phyloP scores from a whole-genome alignment of 2,888 invertebrate genomes.

The Neuroscelio doddi region DNA sequence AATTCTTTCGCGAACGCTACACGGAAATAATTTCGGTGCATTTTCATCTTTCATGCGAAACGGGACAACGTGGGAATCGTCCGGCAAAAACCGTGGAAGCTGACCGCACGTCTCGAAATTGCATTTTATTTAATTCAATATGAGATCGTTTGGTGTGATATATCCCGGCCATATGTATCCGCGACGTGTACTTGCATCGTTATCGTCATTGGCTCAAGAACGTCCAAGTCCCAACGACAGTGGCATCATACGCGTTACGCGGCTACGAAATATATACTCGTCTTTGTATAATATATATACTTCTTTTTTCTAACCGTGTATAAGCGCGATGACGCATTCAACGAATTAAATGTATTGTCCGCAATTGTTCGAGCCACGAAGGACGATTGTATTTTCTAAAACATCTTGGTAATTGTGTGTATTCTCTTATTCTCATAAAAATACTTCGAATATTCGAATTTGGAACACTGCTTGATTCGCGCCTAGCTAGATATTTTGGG shows the following conservation, averaged over 20 bases:
- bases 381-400: conserved; percentile 35
- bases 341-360: conserved; percentile 14
- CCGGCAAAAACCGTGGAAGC: conserved; percentile 39
- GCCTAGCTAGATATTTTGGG: conserved; percentile 5
- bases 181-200: conserved; percentile 37
- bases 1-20: too few relatives aligned
- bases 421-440: conserved; percentile 1
- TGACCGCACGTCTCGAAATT: conserved; percentile 57
- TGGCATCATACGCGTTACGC: conserved; percentile 29
- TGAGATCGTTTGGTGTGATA: conserved; percentile 70
- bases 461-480: conserved; percentile 8
- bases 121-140: conserved; percentile 66
- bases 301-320: conserved; percentile 3
- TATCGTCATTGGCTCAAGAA: too few relatives aligned
- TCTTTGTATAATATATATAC: conserved; percentile 32
- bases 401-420: conserved; percentile 11
- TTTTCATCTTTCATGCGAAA: conserved; percentile 3
- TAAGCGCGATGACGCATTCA: conserved; percentile 23
- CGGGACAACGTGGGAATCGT: conserved; percentile 4
- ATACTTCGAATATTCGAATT: conserved; percentile 7
- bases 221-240: too few relatives aligned
- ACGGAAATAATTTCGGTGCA: too few relatives aligned
- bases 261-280: conserved; percentile 40
- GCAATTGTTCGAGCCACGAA: conserved; percentile 42
- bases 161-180: conserved; percentile 63